phyloP scores from a whole-genome alignment of 2,113 vertebrate genomes.

The Centropus bengalensis region DNA sequence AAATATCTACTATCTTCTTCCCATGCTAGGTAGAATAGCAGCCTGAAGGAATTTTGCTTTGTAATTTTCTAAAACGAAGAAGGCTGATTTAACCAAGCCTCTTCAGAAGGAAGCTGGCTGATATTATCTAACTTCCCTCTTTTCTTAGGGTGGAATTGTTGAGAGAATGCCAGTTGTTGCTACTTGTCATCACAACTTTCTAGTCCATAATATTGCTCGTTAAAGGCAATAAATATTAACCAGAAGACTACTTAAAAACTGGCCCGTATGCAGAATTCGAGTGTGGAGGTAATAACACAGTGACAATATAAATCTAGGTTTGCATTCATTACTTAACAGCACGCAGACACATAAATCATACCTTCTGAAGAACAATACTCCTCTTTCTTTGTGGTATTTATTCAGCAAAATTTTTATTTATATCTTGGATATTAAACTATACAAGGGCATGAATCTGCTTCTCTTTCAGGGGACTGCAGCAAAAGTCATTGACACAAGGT shows the following conservation, averaged over 20 bases:
- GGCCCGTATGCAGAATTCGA: neutral
- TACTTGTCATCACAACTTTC: conserved; percentile 64
- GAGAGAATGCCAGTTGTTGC: conserved; percentile 73
- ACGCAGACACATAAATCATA: neutral
- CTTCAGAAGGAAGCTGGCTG: conserved; percentile 73
- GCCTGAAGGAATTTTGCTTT: conserved; percentile 36
- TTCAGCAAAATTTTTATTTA: neutral
- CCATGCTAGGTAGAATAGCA: conserved; percentile 41
- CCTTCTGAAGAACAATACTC: neutral
- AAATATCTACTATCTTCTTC: conserved; percentile 51
- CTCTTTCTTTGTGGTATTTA: neutral
- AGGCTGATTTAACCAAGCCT: conserved; percentile 73
- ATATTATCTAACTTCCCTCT: conserved; percentile 79
- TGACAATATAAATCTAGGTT: neutral
- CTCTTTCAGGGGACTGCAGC: neutral
- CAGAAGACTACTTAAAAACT: conserved; percentile 2
- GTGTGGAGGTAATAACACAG: neutral
- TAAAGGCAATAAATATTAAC: conserved; percentile 54
- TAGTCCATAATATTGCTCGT: conserved; percentile 44
- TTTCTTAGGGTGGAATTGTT: conserved; percentile 78
- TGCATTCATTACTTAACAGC: neutral
- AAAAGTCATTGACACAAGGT: neutral
- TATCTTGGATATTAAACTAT: neutral
- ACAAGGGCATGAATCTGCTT: neutral
- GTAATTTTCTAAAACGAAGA: conserved; percentile 70